Evolutionary conservation across 2,888 invertebrate species (phyloP).

Genomic region (Chrysomela aeneicollis): DNA sequence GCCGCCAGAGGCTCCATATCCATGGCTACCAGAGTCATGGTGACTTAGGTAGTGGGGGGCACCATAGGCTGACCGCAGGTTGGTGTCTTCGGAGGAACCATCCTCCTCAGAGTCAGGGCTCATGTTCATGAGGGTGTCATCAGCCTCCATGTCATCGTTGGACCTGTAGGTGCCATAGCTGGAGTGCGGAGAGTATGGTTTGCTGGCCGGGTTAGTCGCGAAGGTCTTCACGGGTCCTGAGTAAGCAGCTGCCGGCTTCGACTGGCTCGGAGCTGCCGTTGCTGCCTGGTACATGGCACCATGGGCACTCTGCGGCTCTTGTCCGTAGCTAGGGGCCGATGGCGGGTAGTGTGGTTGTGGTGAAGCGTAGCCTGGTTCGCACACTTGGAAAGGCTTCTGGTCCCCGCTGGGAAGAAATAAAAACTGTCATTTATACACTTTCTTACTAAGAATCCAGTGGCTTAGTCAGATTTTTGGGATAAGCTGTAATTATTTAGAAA

Average conservation of each 20-base stretch:
- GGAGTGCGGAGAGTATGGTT: not conserved
- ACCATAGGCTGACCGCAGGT: slow-evolving; percentile 25
- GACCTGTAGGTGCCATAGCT: slow-evolving; percentile 28
- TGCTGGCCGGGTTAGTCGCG: not conserved
- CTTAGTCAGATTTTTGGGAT: too few species aligned
- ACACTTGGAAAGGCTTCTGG: slow-evolving; percentile 59
- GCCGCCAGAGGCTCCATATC: slow-evolving; percentile 20
- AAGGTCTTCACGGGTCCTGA: slow-evolving; percentile 39
- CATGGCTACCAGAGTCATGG: too few species aligned
- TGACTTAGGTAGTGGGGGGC: slow-evolving; percentile 12
- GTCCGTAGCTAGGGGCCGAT: slow-evolving; percentile 17
- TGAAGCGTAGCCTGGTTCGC: slow-evolving; percentile 48
- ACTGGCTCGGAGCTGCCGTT: slow-evolving; percentile 14
- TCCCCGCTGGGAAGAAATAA: too few species aligned
- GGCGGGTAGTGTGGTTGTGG: slow-evolving; percentile 30
- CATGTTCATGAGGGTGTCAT: slow-evolving; percentile 13
- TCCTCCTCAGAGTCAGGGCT: slow-evolving; percentile 11
- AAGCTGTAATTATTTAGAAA: too few species aligned
- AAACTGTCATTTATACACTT: too few species aligned
- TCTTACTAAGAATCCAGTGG: too few species aligned
- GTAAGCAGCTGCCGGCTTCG: slow-evolving; percentile 29
- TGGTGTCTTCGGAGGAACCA: not conserved
- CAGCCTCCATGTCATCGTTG: slow-evolving; percentile 19
- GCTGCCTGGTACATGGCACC: slow-evolving; percentile 21
- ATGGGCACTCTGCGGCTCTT: slow-evolving; percentile 35